Evolutionary conservation across 2,888 invertebrate genomes (phyloP), one percentile per base, ranked within the genome.

Genomic region (Brachynemurus nebulosus): DNA sequence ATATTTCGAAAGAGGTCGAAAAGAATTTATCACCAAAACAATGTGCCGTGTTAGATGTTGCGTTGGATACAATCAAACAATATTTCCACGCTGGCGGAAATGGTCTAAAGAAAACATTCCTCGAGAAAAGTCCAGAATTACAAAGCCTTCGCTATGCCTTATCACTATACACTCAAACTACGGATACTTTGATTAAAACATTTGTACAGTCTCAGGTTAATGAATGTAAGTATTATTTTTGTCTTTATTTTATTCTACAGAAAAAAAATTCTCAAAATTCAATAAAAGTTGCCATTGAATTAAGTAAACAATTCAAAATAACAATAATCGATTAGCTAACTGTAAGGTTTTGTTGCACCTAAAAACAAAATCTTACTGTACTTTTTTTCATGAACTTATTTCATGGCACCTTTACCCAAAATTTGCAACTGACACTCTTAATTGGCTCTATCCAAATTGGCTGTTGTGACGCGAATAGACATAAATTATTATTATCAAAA

Each of bases 21-120:
- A 90, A 91, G 67, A 93, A 92, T 63, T 71, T 98, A 52, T 90
- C 95, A 19, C 97, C 98, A 2, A 95, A 95, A 62, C 98, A 98
- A 63, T 99, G 98, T 63, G 93, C 93, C 5, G 92, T 98, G 3
- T 69, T 98, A 38, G 97, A 98, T 56, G 89, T 91, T 42, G 96
- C 97, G 8, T 70, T 99, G 51, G 97, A 98, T 61, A 95, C 93
- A 44, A 96, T 98, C 66, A 98, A 98, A 67, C 83, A 88, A 55
- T 97, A 96, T 66, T 98, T 98, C 82, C 96, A 98, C 63, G 98
- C 97, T 2, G 93, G 91, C 21, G 98, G 98, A 40, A 93, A 93
- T 59, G 98, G 98, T 14, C 72, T 98, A 46, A 99, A 98, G 74
- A 97, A 97, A 64, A 86, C 86, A 11, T 98, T 96, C 77, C 70